phyloP scores from a whole-genome alignment of 2,797 vertebrate genomes.

The Momotus momota region DNA sequence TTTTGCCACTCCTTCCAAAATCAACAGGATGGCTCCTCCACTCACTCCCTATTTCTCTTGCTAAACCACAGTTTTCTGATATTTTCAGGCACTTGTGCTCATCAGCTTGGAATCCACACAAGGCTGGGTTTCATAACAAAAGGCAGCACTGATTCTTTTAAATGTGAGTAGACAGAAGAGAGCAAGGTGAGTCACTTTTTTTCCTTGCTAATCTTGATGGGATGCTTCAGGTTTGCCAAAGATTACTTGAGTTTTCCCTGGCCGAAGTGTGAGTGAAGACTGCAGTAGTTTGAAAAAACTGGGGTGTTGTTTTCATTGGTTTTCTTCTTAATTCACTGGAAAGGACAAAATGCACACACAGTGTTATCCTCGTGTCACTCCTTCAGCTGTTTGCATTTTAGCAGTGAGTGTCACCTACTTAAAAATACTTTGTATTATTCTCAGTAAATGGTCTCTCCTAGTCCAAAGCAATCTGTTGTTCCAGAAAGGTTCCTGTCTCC shows the following conservation, averaged over 20 bases:
- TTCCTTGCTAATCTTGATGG: neutral
- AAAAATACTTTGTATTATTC: neutral
- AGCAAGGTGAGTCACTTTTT: conserved; percentile 3
- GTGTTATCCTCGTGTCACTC: neutral
- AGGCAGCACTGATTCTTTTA: neutral
- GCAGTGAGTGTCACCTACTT: neutral
- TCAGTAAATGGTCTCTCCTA: neutral
- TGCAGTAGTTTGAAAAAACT: neutral
- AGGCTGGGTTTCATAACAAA: neutral
- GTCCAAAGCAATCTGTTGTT: neutral
- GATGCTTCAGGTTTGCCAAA: neutral
- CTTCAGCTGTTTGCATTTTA: neutral
- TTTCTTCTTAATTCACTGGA: neutral
- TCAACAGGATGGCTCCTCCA: conserved; percentile 11
- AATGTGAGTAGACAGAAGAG: neutral
- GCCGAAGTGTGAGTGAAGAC: neutral
- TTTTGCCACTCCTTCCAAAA: conserved; percentile 39
- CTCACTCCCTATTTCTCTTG: conserved; percentile 13
- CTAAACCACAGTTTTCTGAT: conserved; percentile 27
- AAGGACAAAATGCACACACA: neutral
- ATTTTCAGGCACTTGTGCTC: neutral
- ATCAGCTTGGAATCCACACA: conserved; percentile 4
- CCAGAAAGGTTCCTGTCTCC: neutral
- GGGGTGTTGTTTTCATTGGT: neutral
- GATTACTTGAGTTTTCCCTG: conserved; percentile 14